Base-by-base conservation (phyloP, 2,888 invertebrate genomes). In the Liopterus haemorrhoidalis region DNA sequence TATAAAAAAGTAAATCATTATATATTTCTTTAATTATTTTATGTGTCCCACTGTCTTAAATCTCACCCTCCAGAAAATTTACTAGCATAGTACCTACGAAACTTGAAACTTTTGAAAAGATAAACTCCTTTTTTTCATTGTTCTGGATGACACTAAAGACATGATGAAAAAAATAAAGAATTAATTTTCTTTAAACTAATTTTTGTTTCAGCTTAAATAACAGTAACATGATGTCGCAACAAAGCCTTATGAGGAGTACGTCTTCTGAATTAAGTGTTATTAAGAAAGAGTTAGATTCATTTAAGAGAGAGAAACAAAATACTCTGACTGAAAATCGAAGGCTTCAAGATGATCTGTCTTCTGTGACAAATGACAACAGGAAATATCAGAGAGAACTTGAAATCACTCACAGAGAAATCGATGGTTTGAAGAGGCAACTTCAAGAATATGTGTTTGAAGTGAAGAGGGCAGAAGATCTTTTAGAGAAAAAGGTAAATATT, bases 401-500 rank as follows among this genome's bases (percentile, higher is more conserved):
- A 40, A 75, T 78, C 43, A 76, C 81, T 12, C 76, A 76, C 53
- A 74, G 78, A 59, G 85, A 88, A 70, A 81, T 85, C 15, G 81
- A 80, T 43, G 76, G 81, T 54, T 68, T 88, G 50, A 86, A 83
- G 61, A 75, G 78, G 49, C 85, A 88, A 60, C 66, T 88, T 48
- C 85, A 86, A 59, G 83, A 85, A 58, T 89, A 89, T 68, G 85
- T 88, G 4, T 78, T 79, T 55, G 86, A 88, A 71, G 81, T 89
- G 11, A 80, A 84, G 59, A 73, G 84, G 56, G 82, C 83, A 49
- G 87, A 88, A 65, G 86, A 88, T 57, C 67, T 86, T 46, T 70
- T 88, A 20, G 75, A 80, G 46, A 74, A 80, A 54, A 82, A 81
- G 69, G 81, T 79, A 56, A 46, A 46, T 25, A 25, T n/a, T n/a